Evolutionary conservation across 1,140 invertebrate species (phyloP).

Genomic region (Cecropterus lyciades): DNA sequence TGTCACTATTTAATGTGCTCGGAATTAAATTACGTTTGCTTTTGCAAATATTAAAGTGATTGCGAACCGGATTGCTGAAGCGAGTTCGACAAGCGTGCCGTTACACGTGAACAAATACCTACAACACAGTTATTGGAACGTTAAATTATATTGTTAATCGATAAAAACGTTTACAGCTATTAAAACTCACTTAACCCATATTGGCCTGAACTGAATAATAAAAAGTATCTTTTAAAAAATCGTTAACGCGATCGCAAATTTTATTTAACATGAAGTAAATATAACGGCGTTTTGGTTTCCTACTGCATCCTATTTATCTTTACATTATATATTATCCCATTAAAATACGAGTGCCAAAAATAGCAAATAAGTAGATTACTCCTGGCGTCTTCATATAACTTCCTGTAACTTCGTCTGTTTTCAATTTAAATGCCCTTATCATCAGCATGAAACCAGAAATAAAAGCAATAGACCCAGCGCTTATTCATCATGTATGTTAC

Average conservation of each 20-base stretch:
- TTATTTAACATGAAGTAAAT: neutral
- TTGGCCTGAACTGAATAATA: constrained; percentile 1
- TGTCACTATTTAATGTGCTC: constrained; percentile 7
- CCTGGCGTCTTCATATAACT: too few relatives aligned
- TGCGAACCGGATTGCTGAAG: neutral
- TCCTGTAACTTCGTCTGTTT: too few relatives aligned
- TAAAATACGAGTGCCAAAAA: too few relatives aligned
- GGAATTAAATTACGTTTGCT: constrained; percentile 2
- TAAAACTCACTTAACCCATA: constrained; percentile 25
- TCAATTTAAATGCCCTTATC: too few relatives aligned
- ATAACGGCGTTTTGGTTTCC: neutral
- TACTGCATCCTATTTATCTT: too few relatives aligned
- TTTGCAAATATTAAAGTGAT: constrained; percentile 11
- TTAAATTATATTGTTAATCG: constrained; percentile 22
- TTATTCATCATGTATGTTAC: constrained; percentile 17
- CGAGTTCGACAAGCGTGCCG: constrained; percentile 10
- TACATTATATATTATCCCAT: too few relatives aligned
- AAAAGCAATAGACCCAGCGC: neutral
- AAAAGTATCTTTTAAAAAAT: constrained; percentile 1
- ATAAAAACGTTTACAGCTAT: constrained; percentile 27
- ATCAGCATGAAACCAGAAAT: constrained; percentile 1
- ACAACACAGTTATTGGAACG: constrained; percentile 20
- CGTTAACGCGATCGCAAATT: constrained; percentile 1
- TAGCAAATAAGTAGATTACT: too few relatives aligned
- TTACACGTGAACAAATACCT: constrained; percentile 24